phyloP scores from a whole-genome alignment of 2,797 vertebrate species.

The Martes flavigula region DNA sequence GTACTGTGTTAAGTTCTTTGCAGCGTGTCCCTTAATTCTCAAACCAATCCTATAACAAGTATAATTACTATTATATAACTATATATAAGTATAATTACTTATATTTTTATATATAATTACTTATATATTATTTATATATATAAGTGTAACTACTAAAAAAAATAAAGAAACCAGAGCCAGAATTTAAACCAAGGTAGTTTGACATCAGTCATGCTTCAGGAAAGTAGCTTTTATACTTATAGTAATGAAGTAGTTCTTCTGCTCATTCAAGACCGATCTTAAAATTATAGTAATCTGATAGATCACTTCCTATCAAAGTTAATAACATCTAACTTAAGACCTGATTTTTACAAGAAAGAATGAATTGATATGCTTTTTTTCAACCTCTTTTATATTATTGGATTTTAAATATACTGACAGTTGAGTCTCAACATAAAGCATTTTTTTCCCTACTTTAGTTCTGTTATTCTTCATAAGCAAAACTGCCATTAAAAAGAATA shows the following conservation, averaged over 20 bases:
- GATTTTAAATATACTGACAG: constrained; percentile 60
- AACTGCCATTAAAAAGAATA: constrained; percentile 79
- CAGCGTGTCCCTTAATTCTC: neutral
- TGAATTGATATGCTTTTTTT: neutral
- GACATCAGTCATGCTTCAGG: neutral
- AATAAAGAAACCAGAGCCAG: neutral
- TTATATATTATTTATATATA: too few relatives aligned
- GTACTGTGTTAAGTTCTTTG: neutral
- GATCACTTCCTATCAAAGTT: constrained; percentile 15
- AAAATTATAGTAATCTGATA: constrained; percentile 1
- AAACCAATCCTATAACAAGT: neutral
- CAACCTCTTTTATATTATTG: neutral
- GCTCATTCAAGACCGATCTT: constrained; percentile 19
- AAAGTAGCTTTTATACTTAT: neutral
- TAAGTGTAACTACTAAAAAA: neutral
- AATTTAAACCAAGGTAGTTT: neutral
- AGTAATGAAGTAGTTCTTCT: constrained; percentile 1
- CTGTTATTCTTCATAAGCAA: constrained; percentile 64
- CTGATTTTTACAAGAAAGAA: neutral
- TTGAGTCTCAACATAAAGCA: constrained; percentile 66
- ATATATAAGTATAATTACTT: too few relatives aligned
- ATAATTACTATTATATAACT: neutral
- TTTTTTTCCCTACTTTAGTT: constrained; percentile 30
- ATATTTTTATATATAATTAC: too few relatives aligned
- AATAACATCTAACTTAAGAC: constrained; percentile 13